phyloP scores from a whole-genome alignment of 1,140 invertebrate genomes.

The Anoplolepis gracilipes region DNA sequence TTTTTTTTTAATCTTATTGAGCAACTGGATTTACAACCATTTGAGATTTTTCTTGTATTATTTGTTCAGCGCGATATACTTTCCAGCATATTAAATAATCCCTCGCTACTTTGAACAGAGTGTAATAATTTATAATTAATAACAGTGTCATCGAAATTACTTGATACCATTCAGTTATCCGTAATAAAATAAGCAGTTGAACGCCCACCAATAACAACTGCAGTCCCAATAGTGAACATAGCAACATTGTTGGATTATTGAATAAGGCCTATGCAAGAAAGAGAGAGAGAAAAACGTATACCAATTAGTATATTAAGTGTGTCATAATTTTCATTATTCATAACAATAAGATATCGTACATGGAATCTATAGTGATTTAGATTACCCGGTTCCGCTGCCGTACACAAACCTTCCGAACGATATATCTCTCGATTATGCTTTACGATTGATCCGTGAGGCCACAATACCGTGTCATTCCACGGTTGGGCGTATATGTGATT shows the following conservation, averaged over 20 bases:
- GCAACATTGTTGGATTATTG: slow-evolving; percentile 93
- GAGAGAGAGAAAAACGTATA: no score
- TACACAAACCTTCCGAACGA: slow-evolving; percentile 90
- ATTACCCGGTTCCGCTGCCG: slow-evolving; percentile 94
- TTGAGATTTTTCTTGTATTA: slow-evolving; percentile 87
- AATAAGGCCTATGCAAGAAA: slow-evolving; percentile 91
- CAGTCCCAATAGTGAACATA: slow-evolving; percentile 91
- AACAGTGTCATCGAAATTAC: slow-evolving; percentile 94
- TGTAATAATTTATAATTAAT: slow-evolving; percentile 96
- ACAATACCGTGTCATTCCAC: slow-evolving; percentile 92
- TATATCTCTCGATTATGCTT: slow-evolving; percentile 93
- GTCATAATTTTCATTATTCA: background rate
- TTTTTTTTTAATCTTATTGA: slow-evolving; percentile 65
- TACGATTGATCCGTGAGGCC: slow-evolving; percentile 92
- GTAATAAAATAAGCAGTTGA: slow-evolving; percentile 92
- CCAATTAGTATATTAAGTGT: slow-evolving; percentile 15
- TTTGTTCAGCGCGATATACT: slow-evolving; percentile 91
- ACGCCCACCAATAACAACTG: slow-evolving; percentile 91
- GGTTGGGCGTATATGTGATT: slow-evolving; percentile 88
- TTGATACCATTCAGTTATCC: slow-evolving; percentile 95
- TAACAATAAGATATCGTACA: slow-evolving; percentile 87
- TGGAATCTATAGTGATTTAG: slow-evolving; percentile 93
- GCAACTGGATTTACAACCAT: slow-evolving; percentile 53
- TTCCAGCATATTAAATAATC: slow-evolving; percentile 95
- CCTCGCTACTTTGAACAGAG: slow-evolving; percentile 94